Percentiles rank a stretch among this genome's conserved stretches.
phyloP scores from a whole-genome alignment of 1,140 invertebrate genomes.

The Leptoteleia sp. region DNA sequence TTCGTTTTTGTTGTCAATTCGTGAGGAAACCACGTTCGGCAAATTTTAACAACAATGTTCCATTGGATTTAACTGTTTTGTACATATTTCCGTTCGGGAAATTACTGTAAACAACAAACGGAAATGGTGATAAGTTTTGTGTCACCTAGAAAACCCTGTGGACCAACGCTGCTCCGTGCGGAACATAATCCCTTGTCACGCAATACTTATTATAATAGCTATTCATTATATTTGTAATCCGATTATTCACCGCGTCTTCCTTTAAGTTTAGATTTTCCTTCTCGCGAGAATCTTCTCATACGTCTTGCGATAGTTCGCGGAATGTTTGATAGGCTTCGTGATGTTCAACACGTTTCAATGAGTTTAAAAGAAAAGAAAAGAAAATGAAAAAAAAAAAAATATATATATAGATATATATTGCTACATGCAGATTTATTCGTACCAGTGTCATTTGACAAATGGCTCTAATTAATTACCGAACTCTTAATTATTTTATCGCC shows the following conservation, averaged over 20 bases:
- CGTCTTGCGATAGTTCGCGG: slow-evolving; percentile 42
- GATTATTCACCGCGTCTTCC: slow-evolving; percentile 61
- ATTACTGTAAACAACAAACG: slow-evolving; percentile 60
- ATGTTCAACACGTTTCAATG: slow-evolving; percentile 38
- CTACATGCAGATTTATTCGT: neutral
- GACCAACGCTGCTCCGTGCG: slow-evolving; percentile 16
- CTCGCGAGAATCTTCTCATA: slow-evolving; percentile 53
- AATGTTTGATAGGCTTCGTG: slow-evolving; percentile 38
- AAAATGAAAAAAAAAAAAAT: too few relatives aligned
- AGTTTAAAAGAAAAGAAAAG: slow-evolving; percentile 23
- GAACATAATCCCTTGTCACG: slow-evolving; percentile 55
- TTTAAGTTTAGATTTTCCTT: slow-evolving; percentile 51
- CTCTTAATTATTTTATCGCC: slow-evolving; percentile 14
- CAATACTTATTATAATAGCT: slow-evolving; percentile 58
- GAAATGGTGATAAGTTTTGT: slow-evolving; percentile 50
- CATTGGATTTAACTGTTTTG: slow-evolving; percentile 22
- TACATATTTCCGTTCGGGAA: slow-evolving; percentile 43
- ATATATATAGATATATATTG: neutral
- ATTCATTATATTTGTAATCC: slow-evolving; percentile 64
- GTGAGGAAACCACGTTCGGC: slow-evolving; percentile 49
- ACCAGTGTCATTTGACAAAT: neutral
- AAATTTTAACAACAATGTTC: slow-evolving; percentile 37
- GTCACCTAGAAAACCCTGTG: slow-evolving; percentile 45
- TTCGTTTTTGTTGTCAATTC: slow-evolving; percentile 49
- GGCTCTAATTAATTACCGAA: slow-evolving; percentile 10